phyloP scores from a whole-genome alignment of 1,140 invertebrate genomes.

The Gryllus bimaculatus region DNA sequence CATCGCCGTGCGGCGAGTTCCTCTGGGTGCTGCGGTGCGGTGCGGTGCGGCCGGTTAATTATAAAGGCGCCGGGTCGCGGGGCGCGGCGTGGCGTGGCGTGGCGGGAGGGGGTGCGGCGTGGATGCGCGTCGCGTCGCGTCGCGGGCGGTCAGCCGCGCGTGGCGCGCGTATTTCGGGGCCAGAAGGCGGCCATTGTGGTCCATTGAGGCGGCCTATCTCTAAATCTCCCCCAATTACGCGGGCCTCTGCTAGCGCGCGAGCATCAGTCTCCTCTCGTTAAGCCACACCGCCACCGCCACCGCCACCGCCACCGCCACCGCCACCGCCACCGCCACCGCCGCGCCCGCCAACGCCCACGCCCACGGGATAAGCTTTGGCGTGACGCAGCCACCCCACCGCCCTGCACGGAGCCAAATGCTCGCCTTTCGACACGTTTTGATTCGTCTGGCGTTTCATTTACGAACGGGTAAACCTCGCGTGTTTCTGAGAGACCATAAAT shows the following conservation, averaged over 20 bases:
- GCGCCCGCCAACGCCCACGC: background rate
- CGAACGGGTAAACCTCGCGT: too few relatives aligned
- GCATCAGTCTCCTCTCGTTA: background rate
- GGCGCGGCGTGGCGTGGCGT: background rate
- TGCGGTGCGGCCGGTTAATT: too few relatives aligned
- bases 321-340: background rate
- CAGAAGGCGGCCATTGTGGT: background rate
- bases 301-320: background rate
- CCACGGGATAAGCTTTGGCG: background rate
- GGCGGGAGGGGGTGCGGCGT: too few relatives aligned
- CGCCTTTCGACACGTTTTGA: too few relatives aligned
- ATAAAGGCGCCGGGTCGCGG: too few relatives aligned
- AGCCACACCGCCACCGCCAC: background rate
- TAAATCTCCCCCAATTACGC: background rate
- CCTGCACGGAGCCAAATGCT: too few relatives aligned
- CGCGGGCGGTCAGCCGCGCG: background rate
- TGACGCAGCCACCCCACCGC: too few relatives aligned
- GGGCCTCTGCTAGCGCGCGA: background rate
- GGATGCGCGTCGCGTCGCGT: background rate
- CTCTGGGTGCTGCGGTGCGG: too few relatives aligned
- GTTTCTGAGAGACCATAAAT: too few relatives aligned
- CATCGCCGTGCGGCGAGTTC: too few relatives aligned
- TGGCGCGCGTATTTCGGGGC: background rate
- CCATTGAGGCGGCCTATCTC: background rate
- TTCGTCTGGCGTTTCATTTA: too few relatives aligned